Base-by-base conservation (phyloP, 2,113 vertebrate species). In the Nothocercus julius region DNA sequence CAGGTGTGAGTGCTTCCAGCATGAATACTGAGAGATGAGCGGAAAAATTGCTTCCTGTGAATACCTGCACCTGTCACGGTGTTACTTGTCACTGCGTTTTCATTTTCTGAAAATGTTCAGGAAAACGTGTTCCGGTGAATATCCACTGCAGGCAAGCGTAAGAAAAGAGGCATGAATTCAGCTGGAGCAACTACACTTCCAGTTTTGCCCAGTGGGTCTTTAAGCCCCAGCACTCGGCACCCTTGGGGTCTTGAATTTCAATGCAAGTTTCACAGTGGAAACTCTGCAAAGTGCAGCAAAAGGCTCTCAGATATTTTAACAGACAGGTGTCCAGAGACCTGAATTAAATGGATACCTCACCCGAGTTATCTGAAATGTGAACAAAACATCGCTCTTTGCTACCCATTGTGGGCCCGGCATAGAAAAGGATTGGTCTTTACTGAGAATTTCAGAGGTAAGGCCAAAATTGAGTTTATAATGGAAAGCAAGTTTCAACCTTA, bases 401-500 rank as follows among this genome's bases (percentile, higher is more conserved):
- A 64, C 44, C 90, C 53, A 63, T 32, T 81, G 49, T 70, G 63
- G 59, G 44, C 51, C 85, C 25, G 66, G 14, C 78, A 69, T 63
- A 47, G 76, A 89, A 95, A 64, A 89, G 51, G 67, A 87, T 89
- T 40, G 66, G 72, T 82, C 80, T 81, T 92, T 89, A 93, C 66
- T 40, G 67, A 80, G 78, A 75, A 85, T 95, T 97, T 89, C 88
- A 85, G 67, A 95, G 54, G 62, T 85, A 72, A 96, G 77, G 77
- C 86, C 86, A 93, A 93, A 75, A 95, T 87, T 89, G 93, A 82
- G 86, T 90, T 96, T 94, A 73, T 94, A 94, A 94, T 79, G 66
- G 74, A 93, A 97, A 95, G 82, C 73, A 90, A 94, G 89, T 89
- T 92, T 93, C 30, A 1, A 91, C 85, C 92, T 96, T 95, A 90